Evolutionary conservation across 2,113 vertebrate genomes (phyloP), one percentile per base, ranked within the genome.

Genomic region (Xerus inauris): DNA sequence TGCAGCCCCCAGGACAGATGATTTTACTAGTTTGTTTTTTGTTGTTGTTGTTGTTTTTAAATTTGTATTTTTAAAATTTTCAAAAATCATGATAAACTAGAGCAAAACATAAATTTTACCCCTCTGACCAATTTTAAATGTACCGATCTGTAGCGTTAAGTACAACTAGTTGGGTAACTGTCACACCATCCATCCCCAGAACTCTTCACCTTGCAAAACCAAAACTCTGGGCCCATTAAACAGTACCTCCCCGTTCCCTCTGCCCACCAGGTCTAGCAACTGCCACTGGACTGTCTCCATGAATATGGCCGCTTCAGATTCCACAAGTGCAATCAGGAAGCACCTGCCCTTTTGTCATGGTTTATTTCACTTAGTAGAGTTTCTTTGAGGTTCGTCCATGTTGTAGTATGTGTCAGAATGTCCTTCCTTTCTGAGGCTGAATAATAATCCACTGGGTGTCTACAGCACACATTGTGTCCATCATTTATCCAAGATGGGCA

Each of bases 401-500:
- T 14, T 22, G 71, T 0, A 6, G 5, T 14, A 2, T 3, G 42
- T 45, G 16, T 59, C 87, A 42, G 38, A 85, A 32, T 24, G 17
- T 19, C 73, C 85, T 87, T 94, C 22, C 9, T 62, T 45, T 83
- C 13, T 2, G 22, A 67, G 86, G 24, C 26, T n/a, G n/a, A 72
- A 14, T 59, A 32, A 22, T 8, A 51, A 16, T 54, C 71, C 22
- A 2, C 6, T 2, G 0, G 8, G 6, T 32, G 2, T 26, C 0
- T 6, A 45, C 0, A 14, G 26, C 40, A 64, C 76, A 17, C 14
- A 2, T 8, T 8, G 3, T 9, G 3, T 38, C 20, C 24, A 35
- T n/a, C 65, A 19, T 67, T 42, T 69, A n/a, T 35, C 47, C 5
- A 0, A 5, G 0, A 0, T 19, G 35, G 49, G 7, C 22, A 2